A percentile compares a stretch with the other conserved stretches of the same genome.
Conservation (phyloP, 2,888 invertebrate genomes). For the Hirtodrosophila trivittata region DNA sequence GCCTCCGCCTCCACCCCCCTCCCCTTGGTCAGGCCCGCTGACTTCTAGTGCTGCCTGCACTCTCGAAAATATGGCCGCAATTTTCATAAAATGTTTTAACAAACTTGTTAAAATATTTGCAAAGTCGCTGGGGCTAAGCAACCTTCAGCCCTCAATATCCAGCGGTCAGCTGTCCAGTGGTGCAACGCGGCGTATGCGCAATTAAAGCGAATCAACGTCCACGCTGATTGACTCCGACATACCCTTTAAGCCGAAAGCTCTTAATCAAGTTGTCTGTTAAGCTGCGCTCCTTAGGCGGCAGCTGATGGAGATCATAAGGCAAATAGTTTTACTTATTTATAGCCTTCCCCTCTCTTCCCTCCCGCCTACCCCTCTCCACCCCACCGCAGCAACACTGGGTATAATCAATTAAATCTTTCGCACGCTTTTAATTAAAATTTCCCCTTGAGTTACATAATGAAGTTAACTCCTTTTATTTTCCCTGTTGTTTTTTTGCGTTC, state of each 20-base stretch:
- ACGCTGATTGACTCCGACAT: slow-evolving; percentile 1
- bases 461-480: slow-evolving; percentile 59
- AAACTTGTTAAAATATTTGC: slow-evolving; percentile 75
- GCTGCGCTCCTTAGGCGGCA: no score
- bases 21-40: background rate
- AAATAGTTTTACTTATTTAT: background rate
- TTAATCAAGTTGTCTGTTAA: no score
- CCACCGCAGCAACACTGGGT: slow-evolving; percentile 28
- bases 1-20: background rate
- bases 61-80: slow-evolving; percentile 45
- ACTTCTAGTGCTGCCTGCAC: background rate
- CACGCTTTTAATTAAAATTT: slow-evolving; percentile 76
- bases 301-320: background rate
- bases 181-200: slow-evolving; percentile 39
- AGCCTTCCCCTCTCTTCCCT: background rate
- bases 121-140: slow-evolving; percentile 46
- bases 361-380: slow-evolving; percentile 3
- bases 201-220: slow-evolving; percentile 8
- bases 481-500: slow-evolving; percentile 8
- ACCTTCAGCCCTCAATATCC: slow-evolving; percentile 24
- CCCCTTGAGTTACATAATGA: slow-evolving; percentile 64
- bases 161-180: slow-evolving; percentile 32
- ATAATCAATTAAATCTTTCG: slow-evolving; percentile 74
- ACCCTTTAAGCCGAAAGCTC: slow-evolving; percentile 10
- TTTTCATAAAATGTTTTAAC: slow-evolving; percentile 70